These are phyloP conservation scores for Sakesphorus luctuosus DNA, from an alignment of 2,113 vertebrate species.

Conservation along the genomic window DNA sequence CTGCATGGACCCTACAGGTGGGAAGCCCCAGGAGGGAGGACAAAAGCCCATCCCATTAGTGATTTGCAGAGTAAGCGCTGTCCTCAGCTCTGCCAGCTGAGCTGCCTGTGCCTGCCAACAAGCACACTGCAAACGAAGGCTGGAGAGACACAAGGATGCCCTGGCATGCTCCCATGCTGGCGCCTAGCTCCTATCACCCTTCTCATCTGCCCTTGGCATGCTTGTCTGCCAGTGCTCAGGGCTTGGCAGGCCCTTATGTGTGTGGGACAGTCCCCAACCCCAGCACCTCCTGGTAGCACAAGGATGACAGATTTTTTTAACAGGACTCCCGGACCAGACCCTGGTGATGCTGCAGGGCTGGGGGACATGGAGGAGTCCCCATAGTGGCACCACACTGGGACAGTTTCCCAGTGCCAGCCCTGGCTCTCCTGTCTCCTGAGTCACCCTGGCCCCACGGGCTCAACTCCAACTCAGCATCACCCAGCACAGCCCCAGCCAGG, in stretches of 20 bases:
- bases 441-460: background rate
- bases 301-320: background rate
- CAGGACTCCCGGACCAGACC: background rate
- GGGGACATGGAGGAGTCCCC: background rate
- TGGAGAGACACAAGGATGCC: background rate
- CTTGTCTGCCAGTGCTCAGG: fast-evolving
- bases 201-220: fast-evolving
- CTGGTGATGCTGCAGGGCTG: background rate
- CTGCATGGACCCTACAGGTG: background rate
- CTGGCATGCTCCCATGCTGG: fast-evolving
- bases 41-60: background rate
- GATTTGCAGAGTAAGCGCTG: background rate
- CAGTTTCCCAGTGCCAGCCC: background rate
- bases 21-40: background rate
- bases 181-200: background rate
- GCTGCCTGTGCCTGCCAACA: background rate
- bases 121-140: background rate
- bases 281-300: background rate
- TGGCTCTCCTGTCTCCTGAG: background rate
- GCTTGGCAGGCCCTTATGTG: background rate
- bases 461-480: background rate
- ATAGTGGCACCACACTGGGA: background rate
- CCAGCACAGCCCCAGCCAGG: background rate
- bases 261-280: background rate
- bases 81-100: background rate